Conservation (phyloP, 2,888 invertebrate genomes). For the Andrena minutula region DNA sequence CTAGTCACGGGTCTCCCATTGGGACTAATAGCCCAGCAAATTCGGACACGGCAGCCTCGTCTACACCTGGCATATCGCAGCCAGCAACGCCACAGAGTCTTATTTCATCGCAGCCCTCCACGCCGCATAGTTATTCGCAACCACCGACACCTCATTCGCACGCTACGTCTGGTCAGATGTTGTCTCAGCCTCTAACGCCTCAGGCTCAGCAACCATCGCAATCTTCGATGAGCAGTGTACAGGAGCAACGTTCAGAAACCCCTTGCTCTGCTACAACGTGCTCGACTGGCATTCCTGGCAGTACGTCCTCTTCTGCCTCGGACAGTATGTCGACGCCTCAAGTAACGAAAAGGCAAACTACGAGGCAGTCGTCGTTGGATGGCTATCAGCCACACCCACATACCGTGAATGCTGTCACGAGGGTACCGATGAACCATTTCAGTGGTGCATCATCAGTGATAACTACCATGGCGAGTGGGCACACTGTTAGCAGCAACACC, state of each 20-base stretch:
- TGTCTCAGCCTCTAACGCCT: constrained; percentile 70
- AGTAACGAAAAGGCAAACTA: constrained; percentile 78
- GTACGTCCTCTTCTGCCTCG: constrained; percentile 70
- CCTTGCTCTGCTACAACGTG: constrained; percentile 74
- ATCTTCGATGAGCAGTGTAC: constrained; percentile 67
- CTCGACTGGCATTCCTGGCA: constrained; percentile 74
- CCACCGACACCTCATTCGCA: constrained; percentile 82
- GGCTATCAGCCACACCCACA: constrained; percentile 83
- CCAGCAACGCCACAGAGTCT: constrained; percentile 82
- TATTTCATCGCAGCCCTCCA: constrained; percentile 81
- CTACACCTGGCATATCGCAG: constrained; percentile 79
- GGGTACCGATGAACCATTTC: constrained; percentile 75
- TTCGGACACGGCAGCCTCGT: constrained; percentile 84
- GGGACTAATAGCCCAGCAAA: constrained; percentile 87
- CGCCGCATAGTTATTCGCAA: constrained; percentile 82
- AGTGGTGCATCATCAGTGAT: constrained; percentile 84
- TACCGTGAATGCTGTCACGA: constrained; percentile 75
- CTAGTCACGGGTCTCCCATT: constrained; percentile 91
- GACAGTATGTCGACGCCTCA: constrained; percentile 63
- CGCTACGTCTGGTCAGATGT: constrained; percentile 68
- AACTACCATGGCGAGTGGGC: constrained; percentile 90
- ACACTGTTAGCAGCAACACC: constrained; percentile 92
- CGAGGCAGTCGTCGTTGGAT: constrained; percentile 79
- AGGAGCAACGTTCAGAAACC: constrained; percentile 77
- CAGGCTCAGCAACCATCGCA: constrained; percentile 77